These are phyloP conservation scores for Sesamia inferens DNA, from an alignment of 2,888 invertebrate genomes.

Conservation along the genomic window DNA sequence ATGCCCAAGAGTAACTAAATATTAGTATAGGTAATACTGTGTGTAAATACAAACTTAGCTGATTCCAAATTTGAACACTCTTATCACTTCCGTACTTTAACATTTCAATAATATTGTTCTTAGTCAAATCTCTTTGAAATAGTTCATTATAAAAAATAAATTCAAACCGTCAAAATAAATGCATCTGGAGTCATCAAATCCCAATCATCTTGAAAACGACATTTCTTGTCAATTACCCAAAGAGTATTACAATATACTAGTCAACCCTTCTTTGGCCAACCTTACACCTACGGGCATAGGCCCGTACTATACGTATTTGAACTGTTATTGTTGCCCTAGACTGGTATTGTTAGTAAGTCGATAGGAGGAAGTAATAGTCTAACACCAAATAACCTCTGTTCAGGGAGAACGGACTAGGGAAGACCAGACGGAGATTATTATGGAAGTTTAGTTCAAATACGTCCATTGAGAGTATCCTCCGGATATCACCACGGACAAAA, in stretches of 20 bases:
- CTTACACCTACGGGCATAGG: too few species aligned
- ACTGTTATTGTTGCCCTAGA: too few species aligned
- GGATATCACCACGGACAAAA: not conserved
- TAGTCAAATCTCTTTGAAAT: not conserved
- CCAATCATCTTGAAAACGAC: not conserved
- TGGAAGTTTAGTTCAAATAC: too few species aligned
- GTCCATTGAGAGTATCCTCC: too few species aligned
- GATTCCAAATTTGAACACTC: conserved; percentile 1
- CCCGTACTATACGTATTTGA: too few species aligned
- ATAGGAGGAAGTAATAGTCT: not conserved
- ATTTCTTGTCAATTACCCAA: conserved; percentile 12
- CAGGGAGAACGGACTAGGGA: too few species aligned
- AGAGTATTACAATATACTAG: too few species aligned
- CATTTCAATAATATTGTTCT: conserved; percentile 12
- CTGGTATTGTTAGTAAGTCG: not conserved
- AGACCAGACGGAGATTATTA: too few species aligned
- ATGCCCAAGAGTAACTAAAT: too few species aligned
- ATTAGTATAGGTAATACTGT: not conserved
- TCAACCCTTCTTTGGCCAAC: not conserved
- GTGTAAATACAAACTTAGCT: conserved; percentile 11
- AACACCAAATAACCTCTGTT: not conserved
- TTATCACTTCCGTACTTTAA: conserved; percentile 33
- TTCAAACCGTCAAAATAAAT: not conserved
- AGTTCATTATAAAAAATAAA: conserved; percentile 1
- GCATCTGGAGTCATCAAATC: not conserved